Evolutionary conservation across 2,797 vertebrate genomes (phyloP).

Genomic region (Loris lydekkerianus): DNA sequence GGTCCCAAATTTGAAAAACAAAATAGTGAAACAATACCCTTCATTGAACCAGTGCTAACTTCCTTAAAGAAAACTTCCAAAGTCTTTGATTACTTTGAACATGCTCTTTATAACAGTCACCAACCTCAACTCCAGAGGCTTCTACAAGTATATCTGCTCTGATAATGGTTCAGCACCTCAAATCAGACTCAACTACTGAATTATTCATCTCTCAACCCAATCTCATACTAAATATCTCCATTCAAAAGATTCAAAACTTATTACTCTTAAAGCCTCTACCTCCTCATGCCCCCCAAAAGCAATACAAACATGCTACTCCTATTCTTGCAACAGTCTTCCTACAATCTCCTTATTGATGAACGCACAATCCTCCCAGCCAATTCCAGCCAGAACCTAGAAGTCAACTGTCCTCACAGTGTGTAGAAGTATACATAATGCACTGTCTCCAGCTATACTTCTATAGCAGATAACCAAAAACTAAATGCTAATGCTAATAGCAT

Average conservation of each 20-base stretch:
- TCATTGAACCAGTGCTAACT: not conserved
- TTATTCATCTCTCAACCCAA: not conserved
- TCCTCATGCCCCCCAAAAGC: not conserved
- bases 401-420: not conserved
- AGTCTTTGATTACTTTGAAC: not conserved
- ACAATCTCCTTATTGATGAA: not conserved
- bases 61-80: not conserved
- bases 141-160: not conserved
- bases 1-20: not conserved
- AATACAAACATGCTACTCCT: not conserved
- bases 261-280: not conserved
- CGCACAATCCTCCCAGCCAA: not conserved
- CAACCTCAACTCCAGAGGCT: not conserved
- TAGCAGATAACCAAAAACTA: constrained; percentile 7
- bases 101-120: not conserved
- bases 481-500: not conserved
- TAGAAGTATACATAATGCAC: not conserved
- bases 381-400: not conserved
- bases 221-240: not conserved
- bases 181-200: not conserved
- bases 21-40: not conserved
- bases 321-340: not conserved
- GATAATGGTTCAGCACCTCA: not conserved
- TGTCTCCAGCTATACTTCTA: not conserved
- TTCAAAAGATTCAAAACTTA: not conserved